Base-by-base conservation (phyloP, 2,113 vertebrate genomes). In the Tupaia tana region DNA sequence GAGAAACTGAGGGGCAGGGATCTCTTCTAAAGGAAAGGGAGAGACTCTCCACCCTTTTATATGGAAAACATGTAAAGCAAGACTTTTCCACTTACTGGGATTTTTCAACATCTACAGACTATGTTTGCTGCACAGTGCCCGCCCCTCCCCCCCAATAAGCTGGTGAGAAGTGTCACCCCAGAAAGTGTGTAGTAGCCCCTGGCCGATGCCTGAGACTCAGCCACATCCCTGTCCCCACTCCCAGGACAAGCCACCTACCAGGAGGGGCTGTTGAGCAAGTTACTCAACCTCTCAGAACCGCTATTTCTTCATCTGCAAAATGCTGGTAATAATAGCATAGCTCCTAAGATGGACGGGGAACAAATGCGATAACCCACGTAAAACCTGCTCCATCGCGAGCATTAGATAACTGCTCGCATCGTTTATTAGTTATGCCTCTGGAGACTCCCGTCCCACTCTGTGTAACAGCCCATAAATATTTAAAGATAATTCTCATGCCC, bases 381-480 rank as follows among this genome's bases (percentile, higher is more conserved):
- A 94, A 80, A 54, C 29, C 66, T 31, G 31, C 69, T 78, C 81
- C 15, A 6, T 0, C 29, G 77, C 34, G n/a, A 82, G 86, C 73
- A 29, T 11, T 64, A 67, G n/a, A 12, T 58, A 84, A 92, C 31
- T 6, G 78, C 64, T 63, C 29, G 2, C 34, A 31, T 52, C 34
- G 18, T 56, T 64, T 75, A 63, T 79, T 86, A 69, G 73, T 69
- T 85, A 81, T 34, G 63, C 84, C 66, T 92, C 87, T 70, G 64
- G 92, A 73, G 69, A 89, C 27, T 19, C 58, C 16, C 24, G 29
- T 12, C 52, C 63, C 1, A 0, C 34, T 75, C 83, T 74, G 22
- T 19, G 34, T 2, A 67, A 43, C 25, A 95, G 69, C 19, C 64
- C 59, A 58, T 63, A 27, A 75, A 58, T 75, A 24, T 75, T 69